Percentiles rank a stretch among this genome's conserved stretches.
Conservation (phyloP, 2,888 invertebrate genomes). For the Cheilosia impressa region DNA sequence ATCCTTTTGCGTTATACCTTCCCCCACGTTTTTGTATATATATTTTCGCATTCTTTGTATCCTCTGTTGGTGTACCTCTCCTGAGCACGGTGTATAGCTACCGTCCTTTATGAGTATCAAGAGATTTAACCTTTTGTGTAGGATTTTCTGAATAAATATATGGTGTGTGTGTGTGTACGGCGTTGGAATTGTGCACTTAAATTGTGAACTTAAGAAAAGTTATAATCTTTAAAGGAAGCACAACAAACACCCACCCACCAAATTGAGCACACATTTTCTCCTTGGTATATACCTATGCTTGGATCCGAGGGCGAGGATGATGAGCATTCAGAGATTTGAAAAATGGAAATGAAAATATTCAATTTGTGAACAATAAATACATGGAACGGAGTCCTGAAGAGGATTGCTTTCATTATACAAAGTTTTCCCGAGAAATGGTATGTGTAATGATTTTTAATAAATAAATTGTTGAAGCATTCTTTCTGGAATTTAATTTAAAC, state of each 20-base stretch:
- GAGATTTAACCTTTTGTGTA: slow-evolving; percentile 71
- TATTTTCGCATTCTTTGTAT: slow-evolving; percentile 55
- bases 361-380: slow-evolving; percentile 51
- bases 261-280: background rate
- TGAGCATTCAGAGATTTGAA: slow-evolving; percentile 42
- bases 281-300: background rate
- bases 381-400: slow-evolving; percentile 20
- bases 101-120: slow-evolving; percentile 68
- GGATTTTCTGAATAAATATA: background rate
- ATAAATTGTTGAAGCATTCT: background rate
- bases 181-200: slow-evolving; percentile 57
- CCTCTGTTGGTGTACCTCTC: slow-evolving; percentile 1
- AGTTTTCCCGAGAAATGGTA: slow-evolving; percentile 19
- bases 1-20: slow-evolving; percentile 29
- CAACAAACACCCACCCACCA: slow-evolving; percentile 7
- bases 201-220: slow-evolving; percentile 69
- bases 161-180: slow-evolving; percentile 16
- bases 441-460: slow-evolving; percentile 17
- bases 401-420: slow-evolving; percentile 46
- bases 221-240: slow-evolving; percentile 69
- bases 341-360: slow-evolving; percentile 72
- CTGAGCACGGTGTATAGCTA: slow-evolving; percentile 12
- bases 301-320: background rate
- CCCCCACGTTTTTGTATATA: slow-evolving; percentile 26
- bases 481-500: background rate